Percentiles rank a stretch among this genome's conserved stretches.
Conservation (phyloP, 1,140 invertebrate genomes). For the Aethina tumida region DNA sequence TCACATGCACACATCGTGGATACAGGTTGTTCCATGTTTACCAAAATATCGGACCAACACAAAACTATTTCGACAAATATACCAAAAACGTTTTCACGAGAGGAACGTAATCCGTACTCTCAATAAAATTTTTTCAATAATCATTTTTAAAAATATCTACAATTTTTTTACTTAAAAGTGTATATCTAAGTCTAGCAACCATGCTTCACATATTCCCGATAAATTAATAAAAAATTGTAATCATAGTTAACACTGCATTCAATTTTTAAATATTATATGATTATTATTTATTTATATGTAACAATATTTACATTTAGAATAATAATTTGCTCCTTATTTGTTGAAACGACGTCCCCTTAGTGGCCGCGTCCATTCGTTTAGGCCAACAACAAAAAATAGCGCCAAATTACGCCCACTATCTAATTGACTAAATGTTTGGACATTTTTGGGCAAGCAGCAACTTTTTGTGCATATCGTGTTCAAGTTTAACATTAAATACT, state of each 20-base stretch:
- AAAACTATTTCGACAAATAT: conserved; percentile 15
- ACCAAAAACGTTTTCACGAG: conserved; percentile 22
- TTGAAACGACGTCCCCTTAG: conserved; percentile 22
- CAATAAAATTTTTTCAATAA: conserved; percentile 29
- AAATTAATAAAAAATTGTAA: conserved; percentile 19
- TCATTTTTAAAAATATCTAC: conserved; percentile 28
- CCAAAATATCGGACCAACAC: conserved; percentile 16
- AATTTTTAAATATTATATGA: conserved; percentile 26
- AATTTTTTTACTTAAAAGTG: conserved; percentile 16
- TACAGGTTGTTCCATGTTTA: conserved; percentile 16
- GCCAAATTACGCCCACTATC: conserved; percentile 17
- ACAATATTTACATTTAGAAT: conserved; percentile 40
- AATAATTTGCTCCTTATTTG: conserved; percentile 34
- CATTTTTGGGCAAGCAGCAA: conserved; percentile 17
- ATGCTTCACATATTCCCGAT: conserved; percentile 16
- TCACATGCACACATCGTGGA: conserved; percentile 14
- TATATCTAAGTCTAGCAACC: conserved; percentile 21
- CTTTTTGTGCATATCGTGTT: conserved; percentile 4
- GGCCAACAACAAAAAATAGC: conserved; percentile 23
- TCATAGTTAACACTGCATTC: conserved; percentile 22
- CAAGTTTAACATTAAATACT: no score
- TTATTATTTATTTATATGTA: conserved; percentile 33
- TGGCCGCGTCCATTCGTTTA: conserved; percentile 20
- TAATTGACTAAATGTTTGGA: conserved; percentile 24
- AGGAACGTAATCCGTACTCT: conserved; percentile 35